A percentile compares a stretch with the other conserved stretches of the same genome.
These are phyloP conservation scores for Spheniscus mendiculus DNA, from an alignment of 2,113 vertebrate genomes.

Conservation along the genomic window DNA sequence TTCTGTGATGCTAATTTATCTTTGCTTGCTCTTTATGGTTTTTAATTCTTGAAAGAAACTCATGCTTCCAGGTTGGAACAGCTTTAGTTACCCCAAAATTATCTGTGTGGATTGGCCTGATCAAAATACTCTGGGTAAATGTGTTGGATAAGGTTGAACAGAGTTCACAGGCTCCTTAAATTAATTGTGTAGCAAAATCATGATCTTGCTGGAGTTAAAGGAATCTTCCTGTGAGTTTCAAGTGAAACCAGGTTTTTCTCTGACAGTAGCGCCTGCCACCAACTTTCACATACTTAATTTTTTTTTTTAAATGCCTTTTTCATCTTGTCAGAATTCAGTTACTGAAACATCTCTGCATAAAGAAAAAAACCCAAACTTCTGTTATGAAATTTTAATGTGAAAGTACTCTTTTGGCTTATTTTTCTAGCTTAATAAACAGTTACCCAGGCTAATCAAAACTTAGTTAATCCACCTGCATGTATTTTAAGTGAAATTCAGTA, in stretches of 20 bases:
- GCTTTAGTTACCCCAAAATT: not conserved
- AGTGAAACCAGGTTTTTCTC: not conserved
- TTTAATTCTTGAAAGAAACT: not conserved
- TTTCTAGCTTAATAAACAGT: not conserved
- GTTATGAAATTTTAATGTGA: not conserved
- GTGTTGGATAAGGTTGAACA: not conserved
- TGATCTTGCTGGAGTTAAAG: not conserved
- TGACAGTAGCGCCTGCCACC: not conserved
- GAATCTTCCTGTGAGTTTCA: not conserved
- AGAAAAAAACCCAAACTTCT: not conserved
- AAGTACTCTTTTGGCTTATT: not conserved
- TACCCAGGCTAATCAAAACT: not conserved
- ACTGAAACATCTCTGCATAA: not conserved
- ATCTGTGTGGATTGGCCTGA: not conserved
- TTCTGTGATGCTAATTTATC: not conserved
- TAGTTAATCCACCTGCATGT: not conserved
- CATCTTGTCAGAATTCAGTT: not conserved
- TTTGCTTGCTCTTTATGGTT: not conserved
- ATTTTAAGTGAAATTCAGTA: not conserved
- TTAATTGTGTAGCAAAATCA: not conserved
- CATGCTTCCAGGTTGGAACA: not conserved
- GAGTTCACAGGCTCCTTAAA: not conserved
- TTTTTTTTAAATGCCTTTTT: not conserved
- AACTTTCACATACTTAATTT: not conserved
- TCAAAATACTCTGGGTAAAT: not conserved